phyloP scores from a whole-genome alignment of 2,888 invertebrate species.

The Argyresthia albistria region DNA sequence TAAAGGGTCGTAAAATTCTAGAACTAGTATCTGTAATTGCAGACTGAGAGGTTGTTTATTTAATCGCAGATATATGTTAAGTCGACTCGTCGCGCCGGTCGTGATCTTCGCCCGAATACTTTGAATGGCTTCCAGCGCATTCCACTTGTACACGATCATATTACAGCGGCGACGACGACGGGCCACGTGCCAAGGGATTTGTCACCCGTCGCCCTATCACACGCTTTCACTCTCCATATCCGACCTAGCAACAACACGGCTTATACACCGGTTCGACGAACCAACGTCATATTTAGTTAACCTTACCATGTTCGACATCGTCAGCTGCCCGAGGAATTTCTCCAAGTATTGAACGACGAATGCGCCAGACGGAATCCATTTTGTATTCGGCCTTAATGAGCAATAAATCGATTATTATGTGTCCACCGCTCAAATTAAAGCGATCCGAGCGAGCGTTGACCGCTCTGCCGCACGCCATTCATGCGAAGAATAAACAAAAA shows the following conservation, averaged over 20 bases:
- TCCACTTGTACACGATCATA: conserved; percentile 25
- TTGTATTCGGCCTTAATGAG: conserved; percentile 34
- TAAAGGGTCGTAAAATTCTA: too few species aligned
- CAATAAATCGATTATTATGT: conserved; percentile 49
- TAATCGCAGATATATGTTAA: too few species aligned
- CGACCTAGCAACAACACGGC: conserved; percentile 20
- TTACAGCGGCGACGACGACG: conserved; percentile 18
- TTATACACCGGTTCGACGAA: conserved; percentile 38
- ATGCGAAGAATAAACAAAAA: conserved; percentile 53
- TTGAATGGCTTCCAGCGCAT: conserved; percentile 33
- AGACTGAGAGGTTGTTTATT: too few species aligned
- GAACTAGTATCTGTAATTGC: too few species aligned
- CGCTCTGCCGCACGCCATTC: conserved; percentile 47
- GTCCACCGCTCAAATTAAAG: conserved; percentile 32
- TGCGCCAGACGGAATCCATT: conserved; percentile 5
- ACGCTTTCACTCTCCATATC: conserved; percentile 51
- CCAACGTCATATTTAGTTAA: conserved; percentile 9
- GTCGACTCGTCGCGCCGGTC: background rate
- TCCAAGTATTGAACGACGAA: conserved; percentile 6
- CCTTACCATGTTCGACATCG: background rate
- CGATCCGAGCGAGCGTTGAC: conserved; percentile 31
- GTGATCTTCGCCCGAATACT: conserved; percentile 9
- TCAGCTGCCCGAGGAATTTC: background rate
- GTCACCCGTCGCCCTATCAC: conserved; percentile 25
- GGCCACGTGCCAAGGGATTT: conserved; percentile 31